Conservation (phyloP, 2,888 invertebrate genomes). For the Protonemura montana region DNA sequence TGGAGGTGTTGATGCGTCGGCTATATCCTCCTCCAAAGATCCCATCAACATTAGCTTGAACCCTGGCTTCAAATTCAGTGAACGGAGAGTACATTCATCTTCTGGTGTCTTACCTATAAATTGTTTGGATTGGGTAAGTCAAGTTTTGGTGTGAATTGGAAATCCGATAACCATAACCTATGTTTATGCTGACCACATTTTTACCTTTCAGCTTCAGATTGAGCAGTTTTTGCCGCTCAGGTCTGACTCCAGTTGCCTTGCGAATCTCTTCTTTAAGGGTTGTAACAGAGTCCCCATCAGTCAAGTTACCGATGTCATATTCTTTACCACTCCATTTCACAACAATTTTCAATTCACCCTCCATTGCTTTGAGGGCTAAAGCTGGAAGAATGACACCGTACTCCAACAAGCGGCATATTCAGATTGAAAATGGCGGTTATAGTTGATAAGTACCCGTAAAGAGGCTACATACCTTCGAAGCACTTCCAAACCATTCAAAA, state of each 20-base stretch:
- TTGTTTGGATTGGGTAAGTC: background rate
- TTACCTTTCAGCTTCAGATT: constrained; percentile 92
- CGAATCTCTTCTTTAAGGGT: constrained; percentile 83
- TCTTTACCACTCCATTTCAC: constrained; percentile 96
- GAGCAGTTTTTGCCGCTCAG: constrained; percentile 91
- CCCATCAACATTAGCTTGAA: constrained; percentile 98
- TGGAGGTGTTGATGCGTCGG: constrained; percentile 81
- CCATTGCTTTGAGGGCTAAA: constrained; percentile 41
- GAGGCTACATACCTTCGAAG: too few relatives aligned
- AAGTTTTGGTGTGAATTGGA: background rate
- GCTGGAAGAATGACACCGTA: too few relatives aligned
- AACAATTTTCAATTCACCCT: constrained; percentile 63
- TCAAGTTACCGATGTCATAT: constrained; percentile 77
- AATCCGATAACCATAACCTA: background rate
- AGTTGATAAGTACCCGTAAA: too few relatives aligned
- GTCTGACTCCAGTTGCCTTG: constrained; percentile 87
- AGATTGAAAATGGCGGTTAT: too few relatives aligned
- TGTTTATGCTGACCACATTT: constrained; percentile 36
- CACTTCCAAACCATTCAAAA: too few relatives aligned
- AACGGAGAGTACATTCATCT: constrained; percentile 78
- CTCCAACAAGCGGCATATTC: too few relatives aligned
- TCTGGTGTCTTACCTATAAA: constrained; percentile 81
- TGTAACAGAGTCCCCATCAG: constrained; percentile 80
- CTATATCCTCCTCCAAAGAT: constrained; percentile 90
- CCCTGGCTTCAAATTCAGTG: constrained; percentile 82